Conservation (phyloP, 1,140 invertebrate species). For the Sarcophaga peregrina region DNA sequence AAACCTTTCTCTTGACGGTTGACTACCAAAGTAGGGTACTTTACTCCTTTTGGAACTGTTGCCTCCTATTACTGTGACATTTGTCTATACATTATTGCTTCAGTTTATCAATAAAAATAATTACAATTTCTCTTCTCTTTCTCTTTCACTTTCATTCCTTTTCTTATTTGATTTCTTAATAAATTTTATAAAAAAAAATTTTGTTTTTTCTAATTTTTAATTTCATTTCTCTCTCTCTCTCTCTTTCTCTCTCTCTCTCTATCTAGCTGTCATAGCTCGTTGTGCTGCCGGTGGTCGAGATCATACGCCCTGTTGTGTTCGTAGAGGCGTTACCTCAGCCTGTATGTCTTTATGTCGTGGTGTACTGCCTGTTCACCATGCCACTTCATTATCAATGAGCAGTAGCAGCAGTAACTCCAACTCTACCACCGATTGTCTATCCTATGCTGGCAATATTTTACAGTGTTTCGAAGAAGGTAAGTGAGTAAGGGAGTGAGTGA, state of each 20-base stretch:
- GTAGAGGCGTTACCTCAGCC: slow-evolving; percentile 77
- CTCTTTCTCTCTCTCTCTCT: slow-evolving; percentile 42
- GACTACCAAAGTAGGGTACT: no score
- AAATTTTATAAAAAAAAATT: not conserved
- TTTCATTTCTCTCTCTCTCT: not conserved
- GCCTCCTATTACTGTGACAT: no score
- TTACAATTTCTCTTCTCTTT: not conserved
- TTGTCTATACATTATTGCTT: not conserved
- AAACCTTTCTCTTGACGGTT: no score
- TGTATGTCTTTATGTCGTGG: slow-evolving; percentile 83
- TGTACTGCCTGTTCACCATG: slow-evolving; percentile 68
- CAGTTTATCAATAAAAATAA: slow-evolving; percentile 12
- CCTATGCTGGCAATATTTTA: slow-evolving; percentile 84
- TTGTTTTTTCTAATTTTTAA: not conserved
- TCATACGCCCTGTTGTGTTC: slow-evolving; percentile 78
- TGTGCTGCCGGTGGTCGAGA: slow-evolving; percentile 81
- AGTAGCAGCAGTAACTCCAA: slow-evolving; percentile 45
- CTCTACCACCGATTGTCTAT: slow-evolving; percentile 71
- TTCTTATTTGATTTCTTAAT: not conserved
- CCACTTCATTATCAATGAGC: slow-evolving; percentile 45
- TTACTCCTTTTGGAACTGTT: no score
- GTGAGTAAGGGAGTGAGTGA: slow-evolving; percentile 67
- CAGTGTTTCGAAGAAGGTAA: slow-evolving; percentile 87
- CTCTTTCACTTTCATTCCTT: not conserved
- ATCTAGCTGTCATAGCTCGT: slow-evolving; percentile 58